phyloP scores from a whole-genome alignment of 2,797 vertebrate species.

The Podarcis siculus region DNA sequence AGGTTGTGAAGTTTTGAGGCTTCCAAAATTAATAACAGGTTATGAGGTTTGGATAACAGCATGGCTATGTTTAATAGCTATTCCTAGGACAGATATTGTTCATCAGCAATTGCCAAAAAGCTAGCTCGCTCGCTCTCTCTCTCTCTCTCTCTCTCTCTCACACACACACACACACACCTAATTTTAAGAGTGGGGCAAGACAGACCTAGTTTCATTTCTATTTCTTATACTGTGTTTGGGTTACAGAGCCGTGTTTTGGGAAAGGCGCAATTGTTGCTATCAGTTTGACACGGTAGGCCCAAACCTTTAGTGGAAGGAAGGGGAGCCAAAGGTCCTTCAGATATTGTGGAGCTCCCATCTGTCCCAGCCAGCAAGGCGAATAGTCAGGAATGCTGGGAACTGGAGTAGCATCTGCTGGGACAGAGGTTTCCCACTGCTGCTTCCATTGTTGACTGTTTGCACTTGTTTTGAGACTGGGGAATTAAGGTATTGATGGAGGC shows the following conservation, averaged over 20 bases:
- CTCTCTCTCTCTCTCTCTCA: too few species aligned
- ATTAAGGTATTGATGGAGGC: background rate
- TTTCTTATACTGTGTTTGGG: background rate
- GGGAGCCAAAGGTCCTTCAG: too few species aligned
- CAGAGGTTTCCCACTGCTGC: background rate
- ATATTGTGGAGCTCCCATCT: too few species aligned
- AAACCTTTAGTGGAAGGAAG: background rate
- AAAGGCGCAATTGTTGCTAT: background rate
- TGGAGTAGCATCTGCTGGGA: background rate
- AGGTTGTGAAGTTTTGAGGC: background rate
- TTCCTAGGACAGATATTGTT: background rate
- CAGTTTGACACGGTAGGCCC: background rate
- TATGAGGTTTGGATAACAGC: background rate
- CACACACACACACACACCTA: too few species aligned
- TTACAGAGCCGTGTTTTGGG: background rate
- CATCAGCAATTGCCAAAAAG: background rate
- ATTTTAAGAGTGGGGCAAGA: background rate
- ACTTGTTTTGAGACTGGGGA: background rate
- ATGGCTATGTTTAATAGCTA: background rate
- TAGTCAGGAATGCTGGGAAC: too few species aligned
- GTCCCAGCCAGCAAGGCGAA: too few species aligned
- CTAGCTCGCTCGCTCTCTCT: rapidly evolving
- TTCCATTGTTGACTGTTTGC: too few species aligned
- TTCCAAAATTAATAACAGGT: background rate
- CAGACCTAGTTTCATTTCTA: background rate